phyloP scores from a whole-genome alignment of 2,113 vertebrate species.

The Hippocampus comes region DNA sequence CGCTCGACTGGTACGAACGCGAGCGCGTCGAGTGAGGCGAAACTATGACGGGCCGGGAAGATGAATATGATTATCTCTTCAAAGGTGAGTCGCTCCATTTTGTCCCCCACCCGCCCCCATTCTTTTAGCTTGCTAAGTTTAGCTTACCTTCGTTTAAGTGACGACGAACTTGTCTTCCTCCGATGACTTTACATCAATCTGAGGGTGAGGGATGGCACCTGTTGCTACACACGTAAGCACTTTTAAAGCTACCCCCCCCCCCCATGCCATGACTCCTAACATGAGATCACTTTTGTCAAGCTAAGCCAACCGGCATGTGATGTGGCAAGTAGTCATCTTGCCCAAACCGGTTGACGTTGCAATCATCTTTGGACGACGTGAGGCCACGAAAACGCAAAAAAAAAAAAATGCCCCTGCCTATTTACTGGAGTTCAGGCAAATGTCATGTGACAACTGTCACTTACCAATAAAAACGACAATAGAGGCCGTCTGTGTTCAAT shows the following conservation, averaged over 20 bases:
- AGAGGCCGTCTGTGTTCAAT: neutral
- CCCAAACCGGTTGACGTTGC: slow-evolving; percentile 44
- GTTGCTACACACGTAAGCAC: neutral
- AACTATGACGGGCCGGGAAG: slow-evolving; percentile 78
- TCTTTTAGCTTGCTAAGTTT: neutral
- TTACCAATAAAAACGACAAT: neutral
- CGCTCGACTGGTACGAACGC: neutral
- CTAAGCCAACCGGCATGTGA: slow-evolving; percentile 24
- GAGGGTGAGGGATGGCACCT: slow-evolving; percentile 17
- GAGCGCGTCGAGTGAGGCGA: slow-evolving; percentile 12
- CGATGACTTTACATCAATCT: neutral
- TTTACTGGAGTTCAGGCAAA: neutral
- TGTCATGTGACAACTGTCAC: neutral
- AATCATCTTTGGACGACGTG: slow-evolving; percentile 29
- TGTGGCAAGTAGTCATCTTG: slow-evolving; percentile 27
- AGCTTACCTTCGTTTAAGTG: slow-evolving; percentile 18
- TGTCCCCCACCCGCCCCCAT: neutral
- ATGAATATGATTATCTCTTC: slow-evolving; percentile 86
- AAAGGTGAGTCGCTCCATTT: slow-evolving; percentile 73
- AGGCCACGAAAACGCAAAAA: slow-evolving; percentile 1
- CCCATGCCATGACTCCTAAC: neutral
- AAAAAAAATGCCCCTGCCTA: neutral
- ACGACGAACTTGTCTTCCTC: neutral
- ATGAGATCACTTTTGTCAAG: neutral
- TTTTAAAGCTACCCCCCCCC: too few relatives aligned